Base-by-base conservation (phyloP, 2,888 invertebrate genomes). In the Diarsia mendica region DNA sequence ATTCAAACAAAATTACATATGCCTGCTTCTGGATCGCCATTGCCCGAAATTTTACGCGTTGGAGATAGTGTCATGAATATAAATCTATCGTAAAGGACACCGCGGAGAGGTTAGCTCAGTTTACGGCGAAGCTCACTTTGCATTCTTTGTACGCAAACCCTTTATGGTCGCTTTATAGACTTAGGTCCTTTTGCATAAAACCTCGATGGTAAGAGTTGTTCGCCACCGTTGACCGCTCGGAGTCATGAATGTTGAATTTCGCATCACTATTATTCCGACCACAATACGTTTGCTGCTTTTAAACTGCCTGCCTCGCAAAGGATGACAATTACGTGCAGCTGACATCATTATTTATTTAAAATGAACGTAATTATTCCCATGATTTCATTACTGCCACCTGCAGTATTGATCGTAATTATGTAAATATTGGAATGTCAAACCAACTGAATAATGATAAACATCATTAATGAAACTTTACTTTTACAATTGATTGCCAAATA, bases 1-100 rank as follows among this genome's bases (percentile, higher is more conserved):
- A 96, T 96, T 96, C 96, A 96, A 96, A 96, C 96, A 96, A 96
- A 96, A 96, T 96, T 96, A 96, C 96, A 95, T 96, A 96, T 96
- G 96, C 96, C 94, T 93, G 94, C 94, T 94, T 94, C 94, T 92
- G 95, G 94, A 95, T 96, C 94, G 95, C 96, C 95, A 94, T 94
- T 93, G 95, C 93, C 95, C 96, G 96, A 96, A 96, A 96, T 96
- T 96, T 96, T 96, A 96, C 96, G 96, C 95, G 94, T 92, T 91
- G 89, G 93, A 96, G 95, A 96, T 95, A 95, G 95, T 95, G 96
- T 93, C 96, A 96, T 96, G 96, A 96, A 96, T 96, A 96, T 96
- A 96, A 96, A 96, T 96, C 95, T 96, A 95, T 95, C 94, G 96
- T 95, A 95, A 95, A 95, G 94, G 95, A 95, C 94, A 94, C 94